phyloP scores from a whole-genome alignment of 2,797 vertebrate species.

The Phyllotis vaccarum region DNA sequence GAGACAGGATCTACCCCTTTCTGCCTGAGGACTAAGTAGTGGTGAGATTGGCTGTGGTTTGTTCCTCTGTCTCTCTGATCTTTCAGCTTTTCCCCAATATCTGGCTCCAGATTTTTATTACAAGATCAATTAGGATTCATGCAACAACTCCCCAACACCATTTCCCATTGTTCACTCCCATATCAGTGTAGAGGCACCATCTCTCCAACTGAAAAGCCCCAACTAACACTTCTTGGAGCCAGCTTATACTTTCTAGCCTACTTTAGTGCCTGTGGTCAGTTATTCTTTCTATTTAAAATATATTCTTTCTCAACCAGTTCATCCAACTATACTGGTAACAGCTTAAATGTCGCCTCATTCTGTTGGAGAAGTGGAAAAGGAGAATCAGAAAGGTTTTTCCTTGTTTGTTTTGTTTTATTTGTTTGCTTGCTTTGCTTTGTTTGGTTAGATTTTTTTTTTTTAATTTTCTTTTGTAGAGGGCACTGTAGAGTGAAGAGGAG shows the following conservation, averaged over 20 bases:
- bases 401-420: too few relatives aligned
- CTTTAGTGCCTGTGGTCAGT: neutral
- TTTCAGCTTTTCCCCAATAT: too few relatives aligned
- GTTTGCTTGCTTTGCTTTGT: neutral
- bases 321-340: constrained; percentile 25
- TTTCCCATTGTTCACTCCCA: constrained; percentile 6
- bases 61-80: too few relatives aligned
- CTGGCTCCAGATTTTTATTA: too few relatives aligned
- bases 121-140: too few relatives aligned
- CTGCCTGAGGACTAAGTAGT: too few relatives aligned
- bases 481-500: neutral
- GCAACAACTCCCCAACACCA: neutral
- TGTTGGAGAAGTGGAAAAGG: neutral
- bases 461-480: neutral
- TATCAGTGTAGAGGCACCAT: neutral
- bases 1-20: too few relatives aligned
- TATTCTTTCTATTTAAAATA: constrained; percentile 30
- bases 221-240: neutral
- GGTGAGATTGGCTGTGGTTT: too few relatives aligned
- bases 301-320: neutral
- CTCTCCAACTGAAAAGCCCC: constrained; percentile 16
- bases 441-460: neutral
- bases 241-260: constrained; percentile 22
- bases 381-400: neutral
- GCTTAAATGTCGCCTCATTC: constrained; percentile 29